Evolutionary conservation across 2,888 invertebrate genomes (phyloP), one percentile per base, ranked within the genome.

Genomic region (Drosophila pseudotalamancana): DNA sequence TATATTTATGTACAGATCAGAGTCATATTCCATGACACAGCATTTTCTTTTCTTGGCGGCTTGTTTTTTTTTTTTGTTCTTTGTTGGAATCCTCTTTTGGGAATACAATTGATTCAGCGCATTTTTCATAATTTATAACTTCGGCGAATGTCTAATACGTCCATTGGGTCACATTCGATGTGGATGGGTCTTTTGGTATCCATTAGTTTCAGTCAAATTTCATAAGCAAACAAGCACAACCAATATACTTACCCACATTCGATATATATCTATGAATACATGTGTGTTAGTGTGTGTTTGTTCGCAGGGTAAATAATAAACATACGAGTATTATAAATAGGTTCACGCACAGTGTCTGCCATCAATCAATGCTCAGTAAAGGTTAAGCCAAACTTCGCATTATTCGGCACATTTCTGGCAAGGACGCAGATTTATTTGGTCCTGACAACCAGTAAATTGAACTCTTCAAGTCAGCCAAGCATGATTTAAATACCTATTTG

Each of bases 151-250:
- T 40, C n/a, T 48, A 68, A 68, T 77, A 59, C 51, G 63, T 59
- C 78, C 63, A 42, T 12, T 43, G 84, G 80, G 84, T 49, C 64
- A 48, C 73, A 82, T 77, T 80, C 77, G 56, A 62, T 31, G 77
- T 60, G 32, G 49, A 14, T 11, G 19, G 21, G 31, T 50, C 42
- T 61, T 48, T 56, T 4, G 48, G 63, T 39, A 51, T 80, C 81
- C 81, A 81, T 81, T 87, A 87, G 86, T 87, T 85, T 53, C 72
- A 72, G 76, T 75, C 87, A 85, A 85, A 75, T 70, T 81, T 77
- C 78, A 67, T 67, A 66, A 66, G 66, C 81, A 80, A 86, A 77
- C 82, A 67, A 16, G 62, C 61, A 63, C 65, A 74, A 50, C 72
- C 85, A 87, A 81, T 81, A 78, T 70, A 57, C 73, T 62, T 56